Evolutionary conservation across 1,140 invertebrate species (phyloP), one percentile per base, ranked within the genome.

Genomic region (Atta cephalotes): DNA sequence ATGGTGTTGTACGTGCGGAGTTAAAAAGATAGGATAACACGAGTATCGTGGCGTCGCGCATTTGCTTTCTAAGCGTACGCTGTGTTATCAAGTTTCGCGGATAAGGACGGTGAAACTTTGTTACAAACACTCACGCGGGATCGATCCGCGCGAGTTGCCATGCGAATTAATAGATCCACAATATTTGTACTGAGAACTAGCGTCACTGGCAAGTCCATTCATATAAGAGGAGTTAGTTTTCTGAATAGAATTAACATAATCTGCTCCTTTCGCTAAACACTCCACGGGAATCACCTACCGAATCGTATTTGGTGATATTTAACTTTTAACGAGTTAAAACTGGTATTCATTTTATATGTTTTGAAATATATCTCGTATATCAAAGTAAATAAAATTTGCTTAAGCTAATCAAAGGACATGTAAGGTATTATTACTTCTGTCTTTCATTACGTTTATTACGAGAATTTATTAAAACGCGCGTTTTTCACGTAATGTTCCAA

Each of bases 181-280:
- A 14, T 84, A 62, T 84, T 84, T 84, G 80, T 63, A 10, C 80
- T 14, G 65, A 10, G n/a, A 18, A 31, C 39, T 45, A 9, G 39
- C 9, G 58, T 51, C 39, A 60, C 66, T 9, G 79, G 51, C 21
- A 65, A 82, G 68, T 74, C 70, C 70, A 74, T 84, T 84, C 56
- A 63, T 39, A 56, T 74, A 18, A 74, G 56, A 49, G 70, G 39
- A 74, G 56, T 88, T 78, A 65, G 76, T 58, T 62, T 62, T 82
- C 60, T 88, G 66, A 89, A 89, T 86, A 51, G 81, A 86, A 88
- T 89, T 88, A 89, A 31, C 88, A 85, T 84, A 88, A 88, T 88
- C 87, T 72, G n/a, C 49, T 72, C 39, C 66, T 35, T 51, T 87
- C 85, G 39, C 16, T 72, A 71, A 87, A 72, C 76, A 56, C 28